phyloP scores from a whole-genome alignment of 2,113 vertebrate genomes.

The Columba janthina region DNA sequence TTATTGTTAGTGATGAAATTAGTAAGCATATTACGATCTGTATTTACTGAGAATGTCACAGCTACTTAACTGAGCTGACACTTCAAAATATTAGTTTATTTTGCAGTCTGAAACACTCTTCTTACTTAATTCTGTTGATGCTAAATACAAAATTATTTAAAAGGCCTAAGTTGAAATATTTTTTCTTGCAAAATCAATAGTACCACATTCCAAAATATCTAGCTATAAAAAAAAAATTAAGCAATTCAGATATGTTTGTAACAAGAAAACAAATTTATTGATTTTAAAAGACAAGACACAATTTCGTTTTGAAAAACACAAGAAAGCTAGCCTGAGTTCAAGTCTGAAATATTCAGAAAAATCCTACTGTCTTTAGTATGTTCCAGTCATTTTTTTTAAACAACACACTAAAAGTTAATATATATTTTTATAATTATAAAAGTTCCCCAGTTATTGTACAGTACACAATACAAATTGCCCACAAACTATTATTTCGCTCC shows the following conservation, averaged over 20 bases:
- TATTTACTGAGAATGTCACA: constrained; percentile 28
- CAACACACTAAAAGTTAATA: constrained; percentile 91
- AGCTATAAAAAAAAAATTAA: constrained; percentile 1
- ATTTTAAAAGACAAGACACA: constrained; percentile 91
- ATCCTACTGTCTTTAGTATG: constrained; percentile 91
- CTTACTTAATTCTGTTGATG: constrained; percentile 30
- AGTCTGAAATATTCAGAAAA: constrained; percentile 92
- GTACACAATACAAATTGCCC: constrained; percentile 88
- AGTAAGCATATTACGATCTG: background rate
- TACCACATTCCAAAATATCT: background rate
- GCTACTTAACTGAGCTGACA: background rate
- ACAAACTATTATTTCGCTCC: constrained; percentile 87
- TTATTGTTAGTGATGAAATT: background rate
- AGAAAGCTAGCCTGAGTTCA: constrained; percentile 91
- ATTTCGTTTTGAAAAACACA: constrained; percentile 90
- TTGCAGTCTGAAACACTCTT: constrained; percentile 7
- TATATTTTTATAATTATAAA: constrained; percentile 91
- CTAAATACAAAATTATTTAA: constrained; percentile 20
- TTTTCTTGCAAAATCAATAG: background rate
- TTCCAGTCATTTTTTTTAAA: constrained; percentile 87
- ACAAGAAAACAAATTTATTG: constrained; percentile 89
- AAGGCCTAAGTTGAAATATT: constrained; percentile 30
- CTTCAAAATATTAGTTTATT: background rate
- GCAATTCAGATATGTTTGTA: constrained; percentile 72
- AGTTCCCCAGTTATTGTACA: constrained; percentile 87